Conservation (phyloP, 2,888 invertebrate genomes). For the Drosophila melanosoma region DNA sequence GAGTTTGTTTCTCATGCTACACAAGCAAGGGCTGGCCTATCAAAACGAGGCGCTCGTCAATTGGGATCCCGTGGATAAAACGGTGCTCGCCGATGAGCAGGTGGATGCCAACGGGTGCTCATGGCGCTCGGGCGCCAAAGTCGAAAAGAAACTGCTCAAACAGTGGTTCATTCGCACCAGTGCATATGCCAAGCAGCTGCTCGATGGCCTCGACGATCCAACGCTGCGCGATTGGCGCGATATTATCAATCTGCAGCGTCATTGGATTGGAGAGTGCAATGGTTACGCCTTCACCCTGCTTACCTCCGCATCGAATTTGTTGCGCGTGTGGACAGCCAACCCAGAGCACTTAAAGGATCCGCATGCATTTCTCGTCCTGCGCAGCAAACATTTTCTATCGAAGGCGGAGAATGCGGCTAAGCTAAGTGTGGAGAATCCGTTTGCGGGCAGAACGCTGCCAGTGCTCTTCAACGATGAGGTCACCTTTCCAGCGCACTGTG, state of each 20-base stretch:
- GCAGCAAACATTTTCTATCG: conserved; percentile 86
- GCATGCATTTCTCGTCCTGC: conserved; percentile 89
- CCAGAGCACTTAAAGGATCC: conserved; percentile 90
- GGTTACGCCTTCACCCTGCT: conserved; percentile 90
- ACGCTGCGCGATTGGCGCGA: conserved; percentile 92
- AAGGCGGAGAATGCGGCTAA: conserved; percentile 80
- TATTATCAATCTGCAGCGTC: conserved; percentile 92
- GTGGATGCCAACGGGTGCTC: conserved; percentile 95
- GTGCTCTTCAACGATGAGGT: conserved; percentile 88
- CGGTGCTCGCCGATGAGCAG: conserved; percentile 99
- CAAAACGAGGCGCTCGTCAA: conserved; percentile 95
- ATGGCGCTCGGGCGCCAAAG: conserved; percentile 98
- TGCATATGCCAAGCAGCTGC: conserved; percentile 89
- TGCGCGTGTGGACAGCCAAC: conserved; percentile 89
- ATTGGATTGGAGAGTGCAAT: conserved; percentile 96
- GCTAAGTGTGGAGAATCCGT: conserved; percentile 89
- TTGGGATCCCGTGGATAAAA: conserved; percentile 99
- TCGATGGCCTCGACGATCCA: conserved; percentile 90
- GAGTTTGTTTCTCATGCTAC: conserved; percentile 95
- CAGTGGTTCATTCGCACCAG: conserved; percentile 99
- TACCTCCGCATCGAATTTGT: conserved; percentile 68
- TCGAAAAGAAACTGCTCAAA: conserved; percentile 93
- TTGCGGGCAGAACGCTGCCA: conserved; percentile 88
- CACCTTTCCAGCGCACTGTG: conserved; percentile 88
- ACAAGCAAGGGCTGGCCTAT: conserved; percentile 93